phyloP scores from a whole-genome alignment of 64 coral and sea anemone genomes.

The Montipora foliosa region DNA sequence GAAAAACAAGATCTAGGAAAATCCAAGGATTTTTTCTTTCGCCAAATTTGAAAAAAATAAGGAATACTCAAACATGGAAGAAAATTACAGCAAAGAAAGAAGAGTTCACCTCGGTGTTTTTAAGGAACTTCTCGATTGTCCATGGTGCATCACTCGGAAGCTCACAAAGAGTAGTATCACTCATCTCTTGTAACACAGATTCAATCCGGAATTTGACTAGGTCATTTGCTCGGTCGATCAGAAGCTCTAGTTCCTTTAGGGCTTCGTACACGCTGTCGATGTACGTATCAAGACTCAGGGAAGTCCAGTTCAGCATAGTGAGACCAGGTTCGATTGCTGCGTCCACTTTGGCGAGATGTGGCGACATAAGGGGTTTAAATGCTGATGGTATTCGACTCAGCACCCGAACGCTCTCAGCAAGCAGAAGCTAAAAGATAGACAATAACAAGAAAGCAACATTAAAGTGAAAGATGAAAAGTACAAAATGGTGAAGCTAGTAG shows the following conservation, averaged over 20 bases:
- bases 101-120: conserved; percentile 86
- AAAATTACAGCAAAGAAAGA: background rate
- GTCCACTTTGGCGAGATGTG: conserved; percentile 92
- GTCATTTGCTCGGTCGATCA: conserved; percentile 93
- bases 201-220: conserved; percentile 95
- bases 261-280: conserved; percentile 95
- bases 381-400: conserved; percentile 76
- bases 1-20: no score
- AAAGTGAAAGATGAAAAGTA: no score
- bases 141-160: conserved; percentile 82
- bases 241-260: conserved; percentile 82
- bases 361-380: conserved; percentile 94
- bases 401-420: conserved; percentile 82
- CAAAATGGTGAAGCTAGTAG: no score
- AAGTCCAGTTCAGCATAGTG: conserved; percentile 98
- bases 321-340: conserved; percentile 96
- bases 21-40: no score
- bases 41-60: background rate
- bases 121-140: conserved; percentile 94
- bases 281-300: conserved; percentile 88
- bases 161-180: conserved; percentile 78
- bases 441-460: background rate
- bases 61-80: background rate
- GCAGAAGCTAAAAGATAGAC: conserved; percentile 59
- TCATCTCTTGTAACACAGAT: conserved; percentile 96